Base-by-base conservation (phyloP, 1,140 invertebrate genomes). In the Mycetomoellerius zeteki region DNA sequence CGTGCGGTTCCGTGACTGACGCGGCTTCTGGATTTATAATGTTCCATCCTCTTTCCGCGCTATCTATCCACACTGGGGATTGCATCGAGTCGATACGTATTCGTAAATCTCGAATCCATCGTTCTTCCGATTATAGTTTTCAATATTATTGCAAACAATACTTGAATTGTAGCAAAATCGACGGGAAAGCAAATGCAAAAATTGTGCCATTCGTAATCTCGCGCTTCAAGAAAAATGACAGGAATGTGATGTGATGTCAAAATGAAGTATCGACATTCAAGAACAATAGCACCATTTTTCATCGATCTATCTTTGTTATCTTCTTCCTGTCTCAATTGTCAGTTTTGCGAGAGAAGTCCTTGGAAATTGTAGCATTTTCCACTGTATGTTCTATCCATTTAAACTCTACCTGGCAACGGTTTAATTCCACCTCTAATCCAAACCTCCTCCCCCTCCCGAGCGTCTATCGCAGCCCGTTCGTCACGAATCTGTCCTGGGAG, bases 401-500 rank as follows among this genome's bases (percentile, higher is more conserved):
- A 37, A 10, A 71, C 27, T 81, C 52, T 56, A 56, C 54, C 58
- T 62, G 54, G 54, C 69, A 47, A 84, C 43, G 14, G 2, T 84
- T 84, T 84, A 84, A 84, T 84, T 56, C 27, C 24, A 24, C 10
- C n/a, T 84, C 56, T 75, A 75, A 73, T 84, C 69, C 67, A 37
- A 60, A 60, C 43, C 43, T 14, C 14, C 24, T 21, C 19, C 7
- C n/a, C 47, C 27, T 16, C 21, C 21, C 21, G 47, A 56, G 3
- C 71, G 80, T 10, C 50, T 58, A 71, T 81, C 65, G 37, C 80
- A 50, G 24, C 12, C 37, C 27, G 64, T 84, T 86, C 80, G 78
- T 86, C 47, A 71, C 58, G 58, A 82, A 69, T 76, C 60, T 33
- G 33, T 89, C 67, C 86, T 52, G 80, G 60, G 88, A 87, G 89